Conservation (phyloP, 2,797 vertebrate genomes). For the Cygnus olor region DNA sequence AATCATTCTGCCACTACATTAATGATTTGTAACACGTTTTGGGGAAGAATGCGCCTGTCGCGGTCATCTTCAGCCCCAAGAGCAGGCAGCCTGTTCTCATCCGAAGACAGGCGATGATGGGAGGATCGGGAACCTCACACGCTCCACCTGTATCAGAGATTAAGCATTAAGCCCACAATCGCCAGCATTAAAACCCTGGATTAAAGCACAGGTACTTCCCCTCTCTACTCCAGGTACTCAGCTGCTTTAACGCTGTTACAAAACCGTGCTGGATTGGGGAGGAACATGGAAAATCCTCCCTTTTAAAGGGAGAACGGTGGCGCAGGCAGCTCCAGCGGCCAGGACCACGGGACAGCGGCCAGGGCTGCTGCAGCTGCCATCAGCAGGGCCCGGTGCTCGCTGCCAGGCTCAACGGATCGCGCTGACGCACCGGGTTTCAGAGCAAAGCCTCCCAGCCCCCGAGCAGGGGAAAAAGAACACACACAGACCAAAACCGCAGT, state of each 20-base stretch:
- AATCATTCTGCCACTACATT: not conserved
- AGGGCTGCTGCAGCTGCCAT: not conserved
- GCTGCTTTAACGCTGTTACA: not conserved
- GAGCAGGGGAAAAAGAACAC: not conserved
- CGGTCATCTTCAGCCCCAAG: rapidly evolving
- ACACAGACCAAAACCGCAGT: not conserved
- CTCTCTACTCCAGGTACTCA: not conserved
- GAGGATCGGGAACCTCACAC: not conserved
- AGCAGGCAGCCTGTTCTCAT: not conserved
- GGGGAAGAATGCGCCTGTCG: too few relatives aligned
- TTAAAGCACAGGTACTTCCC: not conserved
- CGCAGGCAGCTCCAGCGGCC: not conserved
- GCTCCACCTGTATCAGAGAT: not conserved
- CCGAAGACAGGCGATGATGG: too few relatives aligned
- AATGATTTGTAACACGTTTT: not conserved
- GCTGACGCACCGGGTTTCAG: not conserved
- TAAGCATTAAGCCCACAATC: not conserved
- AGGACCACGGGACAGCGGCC: not conserved
- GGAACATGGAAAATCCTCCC: rapidly evolving
- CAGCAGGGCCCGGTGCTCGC: not conserved
- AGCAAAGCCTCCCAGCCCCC: not conserved
- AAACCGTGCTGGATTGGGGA: not conserved
- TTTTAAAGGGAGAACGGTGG: not conserved
- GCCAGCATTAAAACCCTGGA: rapidly evolving
- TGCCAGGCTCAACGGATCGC: not conserved